Evolutionary conservation across 2,888 invertebrate genomes (phyloP).

Genomic region (Apoderus coryli): DNA sequence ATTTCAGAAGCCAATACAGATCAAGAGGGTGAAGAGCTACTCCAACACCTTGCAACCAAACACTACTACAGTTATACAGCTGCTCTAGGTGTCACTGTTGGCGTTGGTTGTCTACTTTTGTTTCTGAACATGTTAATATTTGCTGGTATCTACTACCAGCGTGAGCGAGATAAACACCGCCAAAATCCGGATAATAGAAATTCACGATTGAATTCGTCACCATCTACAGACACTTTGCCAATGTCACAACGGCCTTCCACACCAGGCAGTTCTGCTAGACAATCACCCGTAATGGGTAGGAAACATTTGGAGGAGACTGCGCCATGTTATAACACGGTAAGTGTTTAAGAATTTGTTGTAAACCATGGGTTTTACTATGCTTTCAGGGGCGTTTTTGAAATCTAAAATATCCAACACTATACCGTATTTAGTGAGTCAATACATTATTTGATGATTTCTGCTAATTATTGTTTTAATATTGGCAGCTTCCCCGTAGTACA

Average conservation of each 20-base stretch:
- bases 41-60: conserved; percentile 38
- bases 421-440: too few relatives aligned
- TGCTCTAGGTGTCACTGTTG: conserved; percentile 62
- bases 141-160: conserved; percentile 60
- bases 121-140: conserved; percentile 61
- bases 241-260: conserved; percentile 32
- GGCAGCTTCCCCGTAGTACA: conserved; percentile 30
- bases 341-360: too few relatives aligned
- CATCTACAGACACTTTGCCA: conserved; percentile 30
- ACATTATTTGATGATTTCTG: too few relatives aligned
- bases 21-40: conserved; percentile 35
- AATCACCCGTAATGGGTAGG: conserved; percentile 25
- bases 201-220: conserved; percentile 26
- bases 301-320: conserved; percentile 32
- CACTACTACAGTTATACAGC: conserved; percentile 57
- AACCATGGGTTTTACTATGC: too few relatives aligned
- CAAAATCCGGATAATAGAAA: conserved; percentile 22
- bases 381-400: too few relatives aligned
- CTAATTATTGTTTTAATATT: too few relatives aligned
- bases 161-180: conserved; percentile 39
- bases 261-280: conserved; percentile 30
- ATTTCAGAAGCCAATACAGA: conserved; percentile 29
- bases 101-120: conserved; percentile 56
- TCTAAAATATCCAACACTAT: too few relatives aligned
- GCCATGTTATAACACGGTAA: conserved; percentile 37